Evolutionary conservation across 2,888 invertebrate species (phyloP).

Genomic region (Gastracanthus pulcherrimus): DNA sequence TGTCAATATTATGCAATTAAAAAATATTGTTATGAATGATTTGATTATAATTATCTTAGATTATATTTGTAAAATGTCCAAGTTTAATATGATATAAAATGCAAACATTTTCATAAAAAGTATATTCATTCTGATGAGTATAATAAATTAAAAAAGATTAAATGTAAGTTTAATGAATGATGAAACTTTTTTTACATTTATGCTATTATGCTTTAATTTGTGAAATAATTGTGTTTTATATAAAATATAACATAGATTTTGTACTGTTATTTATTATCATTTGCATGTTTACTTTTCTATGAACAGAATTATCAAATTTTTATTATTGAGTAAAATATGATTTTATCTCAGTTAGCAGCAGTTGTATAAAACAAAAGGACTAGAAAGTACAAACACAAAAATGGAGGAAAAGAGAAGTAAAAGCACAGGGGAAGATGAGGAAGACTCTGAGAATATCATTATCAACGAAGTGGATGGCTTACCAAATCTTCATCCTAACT

Average conservation of each 20-base stretch:
- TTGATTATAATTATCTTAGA: not conserved
- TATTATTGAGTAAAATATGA: not conserved
- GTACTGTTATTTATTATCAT: not conserved
- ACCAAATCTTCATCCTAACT: constrained; percentile 90
- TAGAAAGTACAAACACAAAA: constrained; percentile 52
- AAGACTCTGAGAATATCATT: constrained; percentile 84
- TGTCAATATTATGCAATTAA: no score
- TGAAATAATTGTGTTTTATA: not conserved
- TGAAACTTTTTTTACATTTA: not conserved
- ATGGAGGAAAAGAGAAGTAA: constrained; percentile 70
- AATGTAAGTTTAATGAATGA: not conserved
- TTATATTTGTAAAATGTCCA: no score
- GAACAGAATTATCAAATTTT: not conserved
- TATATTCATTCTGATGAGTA: not conserved
- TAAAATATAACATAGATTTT: not conserved
- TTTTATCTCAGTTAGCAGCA: not conserved
- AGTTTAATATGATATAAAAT: not conserved
- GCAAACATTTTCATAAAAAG: not conserved
- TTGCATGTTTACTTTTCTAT: not conserved
- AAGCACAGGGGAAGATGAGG: constrained; percentile 66
- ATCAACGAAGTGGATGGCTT: constrained; percentile 92
- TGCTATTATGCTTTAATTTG: not conserved
- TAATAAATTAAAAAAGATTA: not conserved
- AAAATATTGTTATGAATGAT: not conserved
- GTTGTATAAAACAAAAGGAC: not conserved